Evolutionary conservation across 2,888 invertebrate genomes (phyloP).

Genomic region (Diploptera punctata): DNA sequence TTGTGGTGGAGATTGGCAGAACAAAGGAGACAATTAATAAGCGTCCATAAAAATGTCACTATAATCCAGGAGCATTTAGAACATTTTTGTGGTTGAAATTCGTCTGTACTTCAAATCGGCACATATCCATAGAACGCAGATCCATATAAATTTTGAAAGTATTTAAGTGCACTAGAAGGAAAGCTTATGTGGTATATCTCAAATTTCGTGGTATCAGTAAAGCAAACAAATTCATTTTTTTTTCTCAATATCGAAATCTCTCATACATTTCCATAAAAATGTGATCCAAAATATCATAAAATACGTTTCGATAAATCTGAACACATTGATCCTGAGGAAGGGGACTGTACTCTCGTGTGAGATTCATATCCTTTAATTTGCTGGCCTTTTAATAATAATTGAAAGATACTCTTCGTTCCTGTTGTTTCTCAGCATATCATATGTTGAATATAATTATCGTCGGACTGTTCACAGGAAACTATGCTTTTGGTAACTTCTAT

Average conservation of each 20-base stretch:
- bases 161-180: not conserved
- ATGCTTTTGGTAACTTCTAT: too few species aligned
- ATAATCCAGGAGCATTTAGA: not conserved
- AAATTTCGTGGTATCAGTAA: conserved; percentile 26
- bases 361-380: not conserved
- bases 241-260: conserved; percentile 29
- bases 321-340: conserved; percentile 21
- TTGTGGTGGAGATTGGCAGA: not conserved
- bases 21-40: conserved; percentile 3
- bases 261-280: not conserved
- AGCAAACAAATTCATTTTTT: conserved; percentile 34
- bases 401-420: conserved; percentile 23
- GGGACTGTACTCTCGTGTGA: not conserved
- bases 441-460: not conserved
- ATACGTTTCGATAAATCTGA: not conserved
- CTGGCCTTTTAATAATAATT: not conserved
- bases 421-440: conserved; percentile 24
- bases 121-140: not conserved
- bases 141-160: conserved; percentile 15
- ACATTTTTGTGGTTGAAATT: not conserved
- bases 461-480: too few species aligned
- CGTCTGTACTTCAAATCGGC: not conserved
- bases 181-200: not conserved
- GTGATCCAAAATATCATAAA: conserved; percentile 24
- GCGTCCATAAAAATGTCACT: not conserved